Percentiles rank a stretch among this genome's conserved stretches.
Evolutionary conservation across 2,797 vertebrate species (phyloP).

Genomic region (Thripadectes ignobilis): DNA sequence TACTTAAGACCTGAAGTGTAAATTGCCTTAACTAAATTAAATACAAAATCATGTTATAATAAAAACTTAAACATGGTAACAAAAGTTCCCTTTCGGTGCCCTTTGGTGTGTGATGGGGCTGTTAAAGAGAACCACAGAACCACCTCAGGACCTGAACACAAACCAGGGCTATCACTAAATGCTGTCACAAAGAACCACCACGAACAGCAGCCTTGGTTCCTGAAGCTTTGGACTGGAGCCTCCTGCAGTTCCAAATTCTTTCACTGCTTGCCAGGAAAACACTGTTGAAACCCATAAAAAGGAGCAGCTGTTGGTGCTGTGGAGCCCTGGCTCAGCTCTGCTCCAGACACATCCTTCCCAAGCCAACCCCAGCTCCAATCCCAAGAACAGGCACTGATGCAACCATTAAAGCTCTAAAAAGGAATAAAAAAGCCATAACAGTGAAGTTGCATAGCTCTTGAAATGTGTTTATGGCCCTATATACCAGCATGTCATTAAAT

Average conservation of each 20-base stretch:
- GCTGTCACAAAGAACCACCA: background rate
- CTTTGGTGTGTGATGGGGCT: background rate
- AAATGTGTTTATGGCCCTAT: background rate
- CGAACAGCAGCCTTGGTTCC: background rate
- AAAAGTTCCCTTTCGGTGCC: background rate
- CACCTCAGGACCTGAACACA: background rate
- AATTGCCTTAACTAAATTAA: slow-evolving; percentile 79
- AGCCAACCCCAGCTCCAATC: background rate
- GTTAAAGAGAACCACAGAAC: background rate
- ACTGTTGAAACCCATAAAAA: background rate
- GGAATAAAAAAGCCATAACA: background rate
- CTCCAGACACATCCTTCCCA: slow-evolving; percentile 8
- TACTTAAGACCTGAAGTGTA: slow-evolving; percentile 69
- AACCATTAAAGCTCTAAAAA: slow-evolving; percentile 11
- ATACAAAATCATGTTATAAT: slow-evolving; percentile 47
- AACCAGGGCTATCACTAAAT: background rate
- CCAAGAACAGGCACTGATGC: background rate
- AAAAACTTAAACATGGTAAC: slow-evolving; percentile 29
- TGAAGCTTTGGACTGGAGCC: background rate
- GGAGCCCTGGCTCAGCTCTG: slow-evolving; percentile 25
- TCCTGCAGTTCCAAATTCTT: slow-evolving; percentile 15
- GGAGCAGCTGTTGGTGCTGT: slow-evolving; percentile 53
- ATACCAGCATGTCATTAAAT: background rate
- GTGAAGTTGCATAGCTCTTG: background rate
- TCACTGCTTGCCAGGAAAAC: slow-evolving; percentile 35